Evolutionary conservation across 2,888 invertebrate species (phyloP), one percentile per base, ranked within the genome.

Genomic region (Dryocosmus kuriphilus): DNA sequence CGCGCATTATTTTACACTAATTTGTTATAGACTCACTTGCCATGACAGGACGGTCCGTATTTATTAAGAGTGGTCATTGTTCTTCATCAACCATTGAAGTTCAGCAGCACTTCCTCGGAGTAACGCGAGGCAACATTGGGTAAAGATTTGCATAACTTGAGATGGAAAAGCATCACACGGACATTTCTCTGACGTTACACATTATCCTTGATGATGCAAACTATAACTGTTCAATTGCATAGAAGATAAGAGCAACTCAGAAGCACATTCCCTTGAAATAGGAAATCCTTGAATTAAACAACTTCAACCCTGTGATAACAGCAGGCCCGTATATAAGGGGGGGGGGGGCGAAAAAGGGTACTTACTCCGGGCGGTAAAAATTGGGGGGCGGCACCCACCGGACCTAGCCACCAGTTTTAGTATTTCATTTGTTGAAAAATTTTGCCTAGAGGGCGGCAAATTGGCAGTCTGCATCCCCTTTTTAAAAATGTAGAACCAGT

Each of bases 21-120:
- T 71, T 71, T 71, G 19, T 51, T 71, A 4, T n/a, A 11, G 57
- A 27, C n/a, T 71, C 30, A 46, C n/a, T 11, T 71, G 51, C 27
- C 27, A 30, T 46, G n/a, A 71, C 30, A 46, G n/a, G 19, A 30
- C 51, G 41, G 16, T 27, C 24, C 8, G 24, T 41, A 41, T 38
- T 65, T 38, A 65, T 5, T n/a, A n/a, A 32, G 63, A 32, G 30
- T 35, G 11, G 11, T 22, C n/a, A 63, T 35, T 63, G 19, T 63
- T 63, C n/a, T 35, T 62, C n/a, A 35, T 35, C 11, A 35, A 63
- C 9, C 6, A 57, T 16, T 27, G 57, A 57, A 6, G 22, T 14
- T 57, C 6, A 57, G 57, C 57, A 57, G 24, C 16, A 57, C 24
- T 57, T 57, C 27, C 14, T 57, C 11, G 19, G 22, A 35, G 11